Base-by-base conservation (phyloP, 2,888 invertebrate species). In the Idaea straminata region DNA sequence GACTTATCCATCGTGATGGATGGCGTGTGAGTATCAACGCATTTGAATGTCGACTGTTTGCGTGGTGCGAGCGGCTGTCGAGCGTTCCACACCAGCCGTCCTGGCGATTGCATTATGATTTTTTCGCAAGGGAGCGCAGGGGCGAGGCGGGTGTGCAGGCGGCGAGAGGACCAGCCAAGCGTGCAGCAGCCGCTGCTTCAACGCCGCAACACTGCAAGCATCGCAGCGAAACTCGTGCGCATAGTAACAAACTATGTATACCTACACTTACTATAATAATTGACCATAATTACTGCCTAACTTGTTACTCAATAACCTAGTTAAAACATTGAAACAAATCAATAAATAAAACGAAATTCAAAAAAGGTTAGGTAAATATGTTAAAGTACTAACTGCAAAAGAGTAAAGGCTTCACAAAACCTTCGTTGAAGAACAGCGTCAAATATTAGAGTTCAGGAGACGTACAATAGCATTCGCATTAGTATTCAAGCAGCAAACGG, bases 71-170 rank as follows among this genome's bases (percentile, higher is more conserved):
- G 81, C 84, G 86, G 85, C 87, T 83, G 86, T 81, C 82, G 83
- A 86, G 86, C 91, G 91, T 91, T 90, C 91, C 90, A 91, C 91
- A 84, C 88, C 89, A 87, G 80, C 91, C 89, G 91, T 89, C 91
- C 91, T 87, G 91, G 86, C 91, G 89, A 90, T 92, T 92, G 92
- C 92, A 91, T 91, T 91, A 91, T 91, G 87, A 87, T 91, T 91
- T 88, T 88, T 92, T 91, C 91, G 91, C 92, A 91, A 92, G 91
- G 91, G 91, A 88, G 86, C 85, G 86, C 86, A 87, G 90, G 85
- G 87, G 86, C 81, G 88, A 84, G 81, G 82, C 78, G 69, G 81
- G 77, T 69, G 82, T 69, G 83, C 83, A 81, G 82, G 84, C 80
- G 84, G 84, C 75, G 78, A 77, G 75, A 79, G 81, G 75, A 85